Base-by-base conservation (phyloP, 2,113 vertebrate species). In the Meles meles region DNA sequence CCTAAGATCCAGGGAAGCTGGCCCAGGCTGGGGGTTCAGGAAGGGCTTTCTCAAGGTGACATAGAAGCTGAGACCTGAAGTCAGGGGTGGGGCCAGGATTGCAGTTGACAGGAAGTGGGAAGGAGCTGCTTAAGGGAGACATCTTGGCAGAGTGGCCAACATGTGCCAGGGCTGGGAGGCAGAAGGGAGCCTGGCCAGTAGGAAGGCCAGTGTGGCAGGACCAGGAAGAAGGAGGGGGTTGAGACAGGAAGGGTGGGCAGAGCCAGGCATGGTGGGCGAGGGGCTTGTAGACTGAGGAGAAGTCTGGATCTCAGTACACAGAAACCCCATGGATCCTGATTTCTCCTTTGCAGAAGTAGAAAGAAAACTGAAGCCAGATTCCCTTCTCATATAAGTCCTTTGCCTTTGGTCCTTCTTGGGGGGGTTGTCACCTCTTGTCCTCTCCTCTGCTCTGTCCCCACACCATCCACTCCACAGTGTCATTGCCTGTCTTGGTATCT, bases 21-120 rank as follows among this genome's bases (percentile, higher is more conserved):
- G 14, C 82, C 49, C 29, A 13, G 86, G 47, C 61, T 77, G 42
- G 52, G 49, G 47, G n/a, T 25, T 88, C 69, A 88, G 84, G 84
- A 96, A 52, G 37, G 49, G n/a, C n/a, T 95, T 84, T 88, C 81
- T 94, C 44, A 93, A 88, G 85, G 20, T 59, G 55, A 44, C 47
- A 47, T 47, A 5, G 6, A 88, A 89, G 25, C 74, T 76, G 83
- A 93, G 76, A 57, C 29, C 74, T 34, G 59, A 90, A 83, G 39
- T 27, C 20, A 83, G 63, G 7, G 47, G 52, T 67, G 77, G 31
- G 42, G 17, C 47, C 44, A 88, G 57, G 59, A 12, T 52, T 72
- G 10, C 34, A 25, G 37, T 34, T 87, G 65, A 15, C 82, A 96
- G 79, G 65, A 97, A 81, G 25, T 84, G 27, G 39, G 39, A 71